Percentiles rank a stretch among this genome's conserved stretches.
Evolutionary conservation across 1,140 invertebrate genomes (phyloP).

Genomic region (Lasioglossum albipes): DNA sequence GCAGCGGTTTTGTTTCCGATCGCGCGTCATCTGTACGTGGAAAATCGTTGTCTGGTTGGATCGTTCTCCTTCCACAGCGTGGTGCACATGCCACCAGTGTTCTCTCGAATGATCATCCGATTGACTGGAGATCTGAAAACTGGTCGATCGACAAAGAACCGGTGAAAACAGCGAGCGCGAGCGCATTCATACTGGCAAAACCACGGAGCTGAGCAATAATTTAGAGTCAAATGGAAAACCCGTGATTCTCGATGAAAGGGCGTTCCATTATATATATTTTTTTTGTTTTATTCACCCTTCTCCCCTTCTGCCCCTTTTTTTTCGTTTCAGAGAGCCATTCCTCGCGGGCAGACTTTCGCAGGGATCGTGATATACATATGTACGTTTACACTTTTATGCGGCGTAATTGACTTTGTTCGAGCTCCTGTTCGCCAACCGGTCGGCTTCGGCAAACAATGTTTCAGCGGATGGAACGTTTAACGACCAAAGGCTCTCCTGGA

Average conservation of each 20-base stretch:
- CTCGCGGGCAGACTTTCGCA: constrained; percentile 8
- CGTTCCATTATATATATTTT: not conserved
- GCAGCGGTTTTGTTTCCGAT: too few relatives aligned
- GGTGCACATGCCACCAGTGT: too few relatives aligned
- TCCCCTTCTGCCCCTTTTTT: too few relatives aligned
- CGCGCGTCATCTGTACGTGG: too few relatives aligned
- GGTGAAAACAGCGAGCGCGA: too few relatives aligned
- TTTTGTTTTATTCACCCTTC: too few relatives aligned
- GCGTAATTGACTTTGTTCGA: constrained; percentile 45
- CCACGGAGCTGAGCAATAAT: constrained; percentile 30
- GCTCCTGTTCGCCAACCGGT: constrained; percentile 6
- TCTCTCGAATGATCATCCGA: not conserved
- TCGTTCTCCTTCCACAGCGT: too few relatives aligned
- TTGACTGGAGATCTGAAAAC: constrained; percentile 5
- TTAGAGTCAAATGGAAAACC: constrained; percentile 23
- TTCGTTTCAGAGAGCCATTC: not conserved
- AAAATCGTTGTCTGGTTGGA: too few relatives aligned
- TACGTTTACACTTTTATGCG: constrained; percentile 37
- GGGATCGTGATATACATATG: constrained; percentile 34
- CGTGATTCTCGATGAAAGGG: constrained; percentile 34
- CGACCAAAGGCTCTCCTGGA: not conserved
- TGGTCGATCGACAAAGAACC: not conserved
- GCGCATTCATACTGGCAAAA: not conserved
- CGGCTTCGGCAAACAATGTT: constrained; percentile 31
- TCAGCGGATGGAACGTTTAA: not conserved